Evolutionary conservation across 2,797 vertebrate species (phyloP).

Genomic region (Siniperca scherzeri): DNA sequence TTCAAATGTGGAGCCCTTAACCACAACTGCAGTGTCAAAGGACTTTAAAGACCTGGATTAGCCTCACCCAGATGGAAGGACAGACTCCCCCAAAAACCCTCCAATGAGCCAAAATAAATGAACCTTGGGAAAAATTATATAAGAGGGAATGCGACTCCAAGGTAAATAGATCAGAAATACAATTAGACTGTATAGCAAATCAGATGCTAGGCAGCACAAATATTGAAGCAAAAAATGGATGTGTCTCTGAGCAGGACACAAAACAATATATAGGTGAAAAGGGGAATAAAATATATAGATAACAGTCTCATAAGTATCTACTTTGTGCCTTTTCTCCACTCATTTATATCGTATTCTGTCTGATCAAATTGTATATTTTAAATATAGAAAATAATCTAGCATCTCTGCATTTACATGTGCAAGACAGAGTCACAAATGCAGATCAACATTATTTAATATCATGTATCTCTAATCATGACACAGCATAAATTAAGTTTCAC

Average conservation of each 20-base stretch:
- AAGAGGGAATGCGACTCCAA: background rate
- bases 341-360: background rate
- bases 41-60: background rate
- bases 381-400: background rate
- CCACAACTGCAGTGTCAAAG: background rate
- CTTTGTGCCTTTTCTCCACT: background rate
- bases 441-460: background rate
- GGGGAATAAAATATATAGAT: background rate
- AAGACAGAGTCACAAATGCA: background rate
- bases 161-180: conserved; percentile 1
- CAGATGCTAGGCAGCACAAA: background rate
- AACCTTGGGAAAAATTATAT: background rate
- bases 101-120: conserved; percentile 12
- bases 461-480: background rate
- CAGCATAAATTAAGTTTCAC: too few species aligned
- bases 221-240: background rate
- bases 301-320: background rate
- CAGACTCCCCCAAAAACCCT: background rate
- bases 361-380: background rate
- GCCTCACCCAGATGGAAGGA: background rate
- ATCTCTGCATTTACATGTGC: background rate
- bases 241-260: conserved; percentile 2
- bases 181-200: background rate
- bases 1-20: background rate
- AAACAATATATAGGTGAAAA: background rate